These are phyloP conservation scores for Volucella bombylans DNA, from an alignment of 2,888 invertebrate species.

Conservation along the genomic window DNA sequence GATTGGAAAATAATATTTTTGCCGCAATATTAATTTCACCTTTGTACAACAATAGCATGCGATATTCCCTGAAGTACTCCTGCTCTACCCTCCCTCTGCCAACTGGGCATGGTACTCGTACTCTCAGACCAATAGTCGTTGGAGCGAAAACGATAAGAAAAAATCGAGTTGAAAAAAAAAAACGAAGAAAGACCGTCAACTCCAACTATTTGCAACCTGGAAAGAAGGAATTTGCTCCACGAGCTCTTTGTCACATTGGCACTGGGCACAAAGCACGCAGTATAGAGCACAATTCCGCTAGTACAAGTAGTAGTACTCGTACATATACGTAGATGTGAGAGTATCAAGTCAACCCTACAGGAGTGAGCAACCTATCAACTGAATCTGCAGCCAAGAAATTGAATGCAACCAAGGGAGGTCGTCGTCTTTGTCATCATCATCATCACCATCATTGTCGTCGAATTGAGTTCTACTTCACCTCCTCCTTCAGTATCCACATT, in stretches of 20 bases:
- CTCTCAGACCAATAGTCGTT: constrained; percentile 58
- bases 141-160: constrained; percentile 61
- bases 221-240: constrained; percentile 62
- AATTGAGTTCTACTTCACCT: constrained; percentile 43
- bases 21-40: constrained; percentile 76
- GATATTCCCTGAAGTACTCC: constrained; percentile 37
- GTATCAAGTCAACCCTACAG: constrained; percentile 41
- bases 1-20: constrained; percentile 75
- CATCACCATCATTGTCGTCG: constrained; percentile 6
- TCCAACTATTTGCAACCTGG: constrained; percentile 63
- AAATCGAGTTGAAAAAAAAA: constrained; percentile 7
- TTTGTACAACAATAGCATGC: constrained; percentile 65
- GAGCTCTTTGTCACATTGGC: constrained; percentile 47
- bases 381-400: constrained; percentile 55
- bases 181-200: constrained; percentile 1
- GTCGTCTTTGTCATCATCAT: constrained; percentile 23
- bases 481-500: constrained; percentile 1
- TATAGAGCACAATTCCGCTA: no score
- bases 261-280: constrained; percentile 19
- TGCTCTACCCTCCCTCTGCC: not conserved
- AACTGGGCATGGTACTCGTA: not conserved
- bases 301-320: no score
- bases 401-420: constrained; percentile 60
- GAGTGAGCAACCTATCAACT: constrained; percentile 69
- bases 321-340: constrained; percentile 8